Evolutionary conservation across 2,888 invertebrate genomes (phyloP).

Genomic region (Apotomis betuletana): DNA sequence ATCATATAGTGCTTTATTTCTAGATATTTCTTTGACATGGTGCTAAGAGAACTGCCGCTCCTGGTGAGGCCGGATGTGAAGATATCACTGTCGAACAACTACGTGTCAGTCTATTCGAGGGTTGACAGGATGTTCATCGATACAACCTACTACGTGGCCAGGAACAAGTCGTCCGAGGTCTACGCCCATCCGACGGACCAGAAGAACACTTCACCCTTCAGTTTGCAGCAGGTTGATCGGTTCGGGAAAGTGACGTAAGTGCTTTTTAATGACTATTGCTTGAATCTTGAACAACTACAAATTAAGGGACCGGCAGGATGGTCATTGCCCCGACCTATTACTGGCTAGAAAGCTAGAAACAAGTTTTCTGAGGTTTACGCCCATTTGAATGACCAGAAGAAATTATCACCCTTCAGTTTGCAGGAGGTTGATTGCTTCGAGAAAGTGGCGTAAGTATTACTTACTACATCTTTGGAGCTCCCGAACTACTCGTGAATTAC

Average conservation of each 20-base stretch:
- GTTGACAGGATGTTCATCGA: conserved; percentile 61
- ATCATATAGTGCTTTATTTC: conserved; percentile 37
- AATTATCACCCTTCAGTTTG: conserved; percentile 63
- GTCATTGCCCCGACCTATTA: conserved; percentile 58
- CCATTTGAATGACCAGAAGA: conserved; percentile 41
- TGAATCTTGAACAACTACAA: too few relatives aligned
- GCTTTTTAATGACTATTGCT: neutral
- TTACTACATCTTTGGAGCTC: too few relatives aligned
- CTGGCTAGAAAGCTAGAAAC: conserved; percentile 55
- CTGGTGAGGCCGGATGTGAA: conserved; percentile 53
- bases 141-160: conserved; percentile 56
- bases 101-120: conserved; percentile 53
- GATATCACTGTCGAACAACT: conserved; percentile 58
- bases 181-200: conserved; percentile 45
- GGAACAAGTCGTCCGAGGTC: conserved; percentile 58
- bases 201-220: conserved; percentile 61
- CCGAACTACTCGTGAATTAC: too few relatives aligned
- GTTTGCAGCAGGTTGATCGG: conserved; percentile 57
- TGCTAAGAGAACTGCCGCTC: conserved; percentile 54
- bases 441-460: conserved; percentile 60
- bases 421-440: conserved; percentile 59
- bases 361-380: conserved; percentile 52
- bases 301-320: conserved; percentile 50
- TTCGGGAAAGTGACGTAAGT: conserved; percentile 65
- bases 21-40: conserved; percentile 58